Conservation (phyloP, 2,797 vertebrate species). For the Thalassophryne amazonica region DNA sequence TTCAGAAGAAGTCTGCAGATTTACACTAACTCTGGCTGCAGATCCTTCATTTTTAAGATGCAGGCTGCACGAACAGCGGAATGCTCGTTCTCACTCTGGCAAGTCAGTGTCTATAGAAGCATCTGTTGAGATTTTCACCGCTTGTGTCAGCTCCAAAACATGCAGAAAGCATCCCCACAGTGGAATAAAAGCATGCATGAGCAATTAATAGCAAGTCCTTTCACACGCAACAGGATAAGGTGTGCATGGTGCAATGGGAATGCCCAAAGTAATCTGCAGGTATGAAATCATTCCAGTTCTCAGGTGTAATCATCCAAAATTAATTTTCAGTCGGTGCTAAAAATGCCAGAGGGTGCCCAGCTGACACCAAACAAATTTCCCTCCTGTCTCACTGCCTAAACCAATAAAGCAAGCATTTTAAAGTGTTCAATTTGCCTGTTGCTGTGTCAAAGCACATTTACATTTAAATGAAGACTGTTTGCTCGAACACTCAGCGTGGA, state of each 20-base stretch:
- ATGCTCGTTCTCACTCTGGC: conserved; percentile 13
- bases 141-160: not conserved
- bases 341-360: conserved; percentile 34
- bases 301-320: conserved; percentile 40
- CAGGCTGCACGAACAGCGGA: not conserved
- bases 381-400: conserved; percentile 20
- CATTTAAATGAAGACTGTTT: conserved; percentile 15
- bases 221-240: not conserved
- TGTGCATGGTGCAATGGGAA: not conserved
- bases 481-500: not conserved
- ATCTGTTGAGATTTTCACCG: not conserved
- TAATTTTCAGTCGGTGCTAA: conserved; percentile 35
- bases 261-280: conserved; percentile 14
- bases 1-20: conserved; percentile 24
- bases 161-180: not conserved
- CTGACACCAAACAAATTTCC: conserved; percentile 38
- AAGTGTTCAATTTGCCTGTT: conserved; percentile 30
- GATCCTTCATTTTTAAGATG: conserved; percentile 13
- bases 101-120: not conserved
- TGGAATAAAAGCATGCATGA: not conserved
- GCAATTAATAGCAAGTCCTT: not conserved
- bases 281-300: conserved; percentile 26
- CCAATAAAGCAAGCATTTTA: conserved; percentile 37
- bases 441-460: conserved; percentile 16
- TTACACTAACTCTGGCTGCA: conserved; percentile 13